A percentile compares a stretch with the other conserved stretches of the same genome.
Conservation (phyloP, 1,140 invertebrate species). For the Proctacanthus coquilletti region DNA sequence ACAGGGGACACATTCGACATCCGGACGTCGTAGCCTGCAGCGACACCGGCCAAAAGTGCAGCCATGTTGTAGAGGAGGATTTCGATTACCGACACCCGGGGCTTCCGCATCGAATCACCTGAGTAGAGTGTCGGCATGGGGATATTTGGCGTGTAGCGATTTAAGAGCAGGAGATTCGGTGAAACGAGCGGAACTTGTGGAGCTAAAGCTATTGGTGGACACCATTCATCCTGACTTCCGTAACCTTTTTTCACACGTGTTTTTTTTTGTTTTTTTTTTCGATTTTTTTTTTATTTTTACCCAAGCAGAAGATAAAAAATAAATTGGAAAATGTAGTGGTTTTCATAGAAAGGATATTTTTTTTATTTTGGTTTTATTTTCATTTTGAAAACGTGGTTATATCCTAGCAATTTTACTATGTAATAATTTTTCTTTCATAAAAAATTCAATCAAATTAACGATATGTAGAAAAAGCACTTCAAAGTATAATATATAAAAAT, state of each 20-base stretch:
- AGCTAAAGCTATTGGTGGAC: constrained; percentile 31
- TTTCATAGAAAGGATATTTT: no score
- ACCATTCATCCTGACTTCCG: constrained; percentile 43
- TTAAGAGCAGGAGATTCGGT: constrained; percentile 25
- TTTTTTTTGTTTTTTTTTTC: constrained; percentile 8
- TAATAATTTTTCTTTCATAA: no score
- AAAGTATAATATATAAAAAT: no score
- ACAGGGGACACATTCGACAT: constrained; percentile 70
- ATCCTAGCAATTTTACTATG: no score
- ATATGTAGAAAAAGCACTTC: no score
- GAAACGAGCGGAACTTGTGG: constrained; percentile 33
- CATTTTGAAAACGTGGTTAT: no score
- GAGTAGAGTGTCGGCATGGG: constrained; percentile 59
- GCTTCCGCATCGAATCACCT: constrained; percentile 44
- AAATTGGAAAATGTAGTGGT: constrained; percentile 11
- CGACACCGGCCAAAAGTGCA: constrained; percentile 73
- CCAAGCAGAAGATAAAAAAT: constrained; percentile 7
- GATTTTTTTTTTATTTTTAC: constrained; percentile 6
- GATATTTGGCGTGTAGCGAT: constrained; percentile 37
- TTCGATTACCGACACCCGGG: constrained; percentile 60
- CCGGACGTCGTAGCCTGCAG: constrained; percentile 78
- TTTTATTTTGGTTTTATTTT: no score
- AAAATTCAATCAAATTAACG: no score
- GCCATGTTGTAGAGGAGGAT: constrained; percentile 79
- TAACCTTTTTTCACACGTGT: constrained; percentile 10